Percentiles rank a stretch among this genome's conserved stretches.
Conservation (phyloP, 2,888 invertebrate genomes). For the Synergus itoensis region DNA sequence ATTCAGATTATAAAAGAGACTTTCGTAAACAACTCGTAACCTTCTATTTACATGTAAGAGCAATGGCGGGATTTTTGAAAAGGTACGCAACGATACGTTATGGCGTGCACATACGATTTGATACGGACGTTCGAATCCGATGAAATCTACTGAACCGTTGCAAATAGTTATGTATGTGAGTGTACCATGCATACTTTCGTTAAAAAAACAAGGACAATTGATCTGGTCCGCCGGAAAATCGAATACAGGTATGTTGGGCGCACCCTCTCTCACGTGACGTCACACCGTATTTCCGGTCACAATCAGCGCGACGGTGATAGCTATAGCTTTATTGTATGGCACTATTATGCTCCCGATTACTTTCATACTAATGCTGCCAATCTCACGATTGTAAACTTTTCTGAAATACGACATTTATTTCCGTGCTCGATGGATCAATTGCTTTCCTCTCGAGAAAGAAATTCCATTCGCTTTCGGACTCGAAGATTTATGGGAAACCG, state of each 20-base stretch:
- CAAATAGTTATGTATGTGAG: constrained; percentile 54
- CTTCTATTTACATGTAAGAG: not conserved
- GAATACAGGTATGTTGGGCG: constrained; percentile 57
- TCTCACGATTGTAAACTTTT: constrained; percentile 23
- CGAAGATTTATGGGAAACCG: constrained; percentile 18
- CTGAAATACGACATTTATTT: constrained; percentile 13
- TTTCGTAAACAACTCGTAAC: not conserved
- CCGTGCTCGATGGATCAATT: constrained; percentile 23
- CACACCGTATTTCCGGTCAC: constrained; percentile 58
- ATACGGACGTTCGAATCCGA: constrained; percentile 59
- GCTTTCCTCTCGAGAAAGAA: constrained; percentile 25
- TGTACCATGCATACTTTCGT: constrained; percentile 49
- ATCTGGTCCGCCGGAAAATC: constrained; percentile 62
- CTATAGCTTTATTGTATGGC: constrained; percentile 33
- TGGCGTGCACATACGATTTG: constrained; percentile 59
- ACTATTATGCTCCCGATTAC: constrained; percentile 36
- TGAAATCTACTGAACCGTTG: constrained; percentile 58
- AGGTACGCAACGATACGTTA: constrained; percentile 41
- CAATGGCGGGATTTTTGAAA: constrained; percentile 53
- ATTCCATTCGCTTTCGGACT: constrained; percentile 7
- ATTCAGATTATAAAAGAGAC: not conserved
- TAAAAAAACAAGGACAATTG: constrained; percentile 63
- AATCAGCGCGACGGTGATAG: constrained; percentile 53
- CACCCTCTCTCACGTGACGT: constrained; percentile 63
- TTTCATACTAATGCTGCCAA: constrained; percentile 18